Base-by-base conservation (phyloP, 1,140 invertebrate species). In the Neomicropteryx cornuta region DNA sequence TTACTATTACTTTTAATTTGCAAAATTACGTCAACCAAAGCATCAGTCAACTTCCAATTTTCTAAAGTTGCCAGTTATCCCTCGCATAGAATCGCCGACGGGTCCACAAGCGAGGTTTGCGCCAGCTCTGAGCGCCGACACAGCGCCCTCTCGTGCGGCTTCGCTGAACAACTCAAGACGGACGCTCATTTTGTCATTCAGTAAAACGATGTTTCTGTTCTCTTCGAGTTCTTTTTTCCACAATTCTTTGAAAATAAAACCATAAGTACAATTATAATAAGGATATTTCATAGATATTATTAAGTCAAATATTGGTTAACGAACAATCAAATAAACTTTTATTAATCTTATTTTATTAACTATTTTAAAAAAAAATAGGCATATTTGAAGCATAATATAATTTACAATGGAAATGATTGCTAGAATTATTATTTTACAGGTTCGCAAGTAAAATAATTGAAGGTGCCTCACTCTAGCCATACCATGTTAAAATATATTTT, bases 1-100 rank as follows among this genome's bases (percentile, higher is more conserved):
- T n/a, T n/a, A n/a, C n/a, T n/a, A n/a, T n/a, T n/a, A n/a, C n/a
- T n/a, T n/a, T n/a, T n/a, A n/a, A n/a, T n/a, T n/a, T n/a, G n/a
- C n/a, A n/a, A n/a, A n/a, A n/a, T n/a, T n/a, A n/a, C n/a, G n/a
- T n/a, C n/a, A n/a, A n/a, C n/a, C n/a, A n/a, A n/a, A n/a, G n/a
- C n/a, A 45, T 73, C 62, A 82, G 57, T 86, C 83, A 6, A 86
- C 77, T 63, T 85, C 79, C 27, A 85, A 68, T 55, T 83, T 83
- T 37, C 81, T 68, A 59, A 87, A 87, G 49, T 81, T 84, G 30
- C 83, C 82, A 5, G 73, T 78, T 27, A 83, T 70, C 2, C 79
- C 80, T 37, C 73, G 58, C 55, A 82, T 72, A 4, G 72, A 72
- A 43, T 77, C 74, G 10, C 63, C 69, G 5, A 62, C 61, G 1